Conservation (phyloP, 37 sponge, comb jelly and placozoan genomes). For the Aphrocallistes beatrix region DNA sequence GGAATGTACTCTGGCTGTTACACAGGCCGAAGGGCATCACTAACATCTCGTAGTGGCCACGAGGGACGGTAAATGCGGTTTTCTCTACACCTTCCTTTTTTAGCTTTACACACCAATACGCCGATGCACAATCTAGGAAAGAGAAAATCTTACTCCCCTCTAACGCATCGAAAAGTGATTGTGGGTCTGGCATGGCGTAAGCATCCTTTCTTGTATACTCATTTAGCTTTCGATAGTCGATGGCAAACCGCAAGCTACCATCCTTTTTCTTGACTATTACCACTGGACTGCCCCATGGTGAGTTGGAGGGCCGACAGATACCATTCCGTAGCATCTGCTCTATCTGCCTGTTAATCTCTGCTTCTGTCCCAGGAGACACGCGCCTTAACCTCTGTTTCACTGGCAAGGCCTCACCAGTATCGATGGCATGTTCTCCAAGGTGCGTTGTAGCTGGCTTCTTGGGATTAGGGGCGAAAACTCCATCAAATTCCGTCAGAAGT, state of each 20-base stretch:
- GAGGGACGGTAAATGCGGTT: not conserved
- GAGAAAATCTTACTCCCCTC: not conserved
- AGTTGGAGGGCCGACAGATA: not conserved
- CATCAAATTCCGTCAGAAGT: not conserved
- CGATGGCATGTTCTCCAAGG: not conserved
- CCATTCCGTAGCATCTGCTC: not conserved
- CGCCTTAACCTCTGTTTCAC: not conserved
- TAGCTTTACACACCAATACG: not conserved
- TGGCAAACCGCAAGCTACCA: not conserved
- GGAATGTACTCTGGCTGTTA: not conserved
- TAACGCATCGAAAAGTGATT: not conserved
- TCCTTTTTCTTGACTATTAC: not conserved
- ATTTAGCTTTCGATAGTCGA: too few species aligned
- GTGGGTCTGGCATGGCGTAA: conserved; percentile 8
- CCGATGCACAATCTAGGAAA: not conserved
- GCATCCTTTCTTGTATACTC: not conserved
- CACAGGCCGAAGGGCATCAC: not conserved
- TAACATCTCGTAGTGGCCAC: not conserved
- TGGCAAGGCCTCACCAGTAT: not conserved
- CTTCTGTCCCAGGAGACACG: not conserved
- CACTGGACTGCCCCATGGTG: not conserved
- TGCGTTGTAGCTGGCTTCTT: not conserved
- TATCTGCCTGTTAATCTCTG: not conserved
- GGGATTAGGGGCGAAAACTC: not conserved
- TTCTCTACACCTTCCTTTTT: not conserved